These are phyloP conservation scores for Tenebrosternarchus preto DNA, from an alignment of 2,113 vertebrate species.

Conservation along the genomic window DNA sequence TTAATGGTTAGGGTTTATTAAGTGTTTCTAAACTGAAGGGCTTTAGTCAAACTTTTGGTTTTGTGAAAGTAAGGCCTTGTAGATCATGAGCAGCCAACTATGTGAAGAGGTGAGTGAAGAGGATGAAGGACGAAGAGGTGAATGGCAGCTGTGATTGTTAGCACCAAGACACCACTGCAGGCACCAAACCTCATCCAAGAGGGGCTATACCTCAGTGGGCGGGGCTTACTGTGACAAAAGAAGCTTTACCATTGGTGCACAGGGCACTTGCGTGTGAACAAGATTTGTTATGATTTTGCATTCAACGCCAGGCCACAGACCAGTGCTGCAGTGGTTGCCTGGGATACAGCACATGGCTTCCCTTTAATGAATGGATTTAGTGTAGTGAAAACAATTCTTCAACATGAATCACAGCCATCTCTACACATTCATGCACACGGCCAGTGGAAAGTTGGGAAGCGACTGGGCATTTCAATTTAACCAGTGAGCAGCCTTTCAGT, in stretches of 20 bases:
- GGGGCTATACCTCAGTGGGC: too few species aligned
- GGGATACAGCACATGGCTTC: not conserved
- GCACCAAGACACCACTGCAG: too few species aligned
- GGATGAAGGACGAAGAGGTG: not conserved
- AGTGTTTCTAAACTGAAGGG: too few species aligned
- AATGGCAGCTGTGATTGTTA: too few species aligned
- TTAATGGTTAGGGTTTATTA: too few species aligned
- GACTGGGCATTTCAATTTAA: constrained; percentile 22
- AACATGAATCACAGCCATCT: constrained; percentile 14
- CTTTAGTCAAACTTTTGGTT: too few species aligned
- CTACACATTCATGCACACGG: not conserved
- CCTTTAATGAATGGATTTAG: constrained; percentile 22
- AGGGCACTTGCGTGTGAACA: too few species aligned
- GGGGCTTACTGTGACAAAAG: too few species aligned
- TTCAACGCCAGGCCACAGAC: constrained; percentile 12
- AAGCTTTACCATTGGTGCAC: too few species aligned
- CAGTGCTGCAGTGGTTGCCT: constrained; percentile 5
- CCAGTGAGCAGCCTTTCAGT: not conserved
- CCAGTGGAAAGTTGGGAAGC: constrained; percentile 10
- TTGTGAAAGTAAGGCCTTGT: too few species aligned
- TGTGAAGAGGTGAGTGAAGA: not conserved
- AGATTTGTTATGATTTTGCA: constrained; percentile 37
- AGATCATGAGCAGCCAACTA: too few species aligned
- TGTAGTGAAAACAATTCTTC: constrained; percentile 35
- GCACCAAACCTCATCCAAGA: too few species aligned